Conservation (phyloP, 2,888 invertebrate species). For the Coremacera marginata region DNA sequence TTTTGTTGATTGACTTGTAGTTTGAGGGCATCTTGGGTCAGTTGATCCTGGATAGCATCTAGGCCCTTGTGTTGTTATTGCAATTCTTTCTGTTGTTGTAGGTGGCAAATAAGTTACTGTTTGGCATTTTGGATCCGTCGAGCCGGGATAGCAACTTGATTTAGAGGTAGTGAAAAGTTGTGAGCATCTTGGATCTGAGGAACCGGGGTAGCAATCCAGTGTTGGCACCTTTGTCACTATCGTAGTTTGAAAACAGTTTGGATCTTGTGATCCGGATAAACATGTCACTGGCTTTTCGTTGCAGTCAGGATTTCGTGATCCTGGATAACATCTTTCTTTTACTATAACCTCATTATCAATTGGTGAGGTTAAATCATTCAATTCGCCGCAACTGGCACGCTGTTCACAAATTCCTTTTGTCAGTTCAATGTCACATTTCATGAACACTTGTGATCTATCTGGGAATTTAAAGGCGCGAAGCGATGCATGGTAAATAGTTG, state of each 20-base stretch:
- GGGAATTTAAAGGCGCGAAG: constrained; percentile 82
- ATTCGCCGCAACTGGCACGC: constrained; percentile 52
- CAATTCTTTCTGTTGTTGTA: constrained; percentile 26
- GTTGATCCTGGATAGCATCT: neutral
- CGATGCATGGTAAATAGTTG: constrained; percentile 76
- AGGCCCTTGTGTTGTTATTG: neutral
- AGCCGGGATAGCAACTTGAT: constrained; percentile 62
- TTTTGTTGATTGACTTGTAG: neutral
- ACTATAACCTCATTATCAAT: constrained; percentile 27
- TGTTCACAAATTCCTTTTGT: constrained; percentile 60
- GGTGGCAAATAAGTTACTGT: constrained; percentile 53
- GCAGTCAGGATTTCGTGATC: neutral
- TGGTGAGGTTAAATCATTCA: constrained; percentile 41
- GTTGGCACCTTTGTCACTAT: too few relatives aligned
- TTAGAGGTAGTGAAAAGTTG: constrained; percentile 47
- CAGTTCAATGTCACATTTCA: constrained; percentile 79
- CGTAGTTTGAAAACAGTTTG: too few relatives aligned
- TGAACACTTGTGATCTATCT: constrained; percentile 78
- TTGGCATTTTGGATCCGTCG: constrained; percentile 45
- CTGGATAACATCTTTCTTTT: neutral
- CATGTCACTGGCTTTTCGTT: neutral
- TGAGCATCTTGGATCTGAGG: neutral
- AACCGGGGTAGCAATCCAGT: neutral
- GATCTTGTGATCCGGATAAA: neutral
- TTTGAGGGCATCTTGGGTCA: neutral